phyloP scores from a whole-genome alignment of 2,888 invertebrate species.

The Hyposoter dolosus region DNA sequence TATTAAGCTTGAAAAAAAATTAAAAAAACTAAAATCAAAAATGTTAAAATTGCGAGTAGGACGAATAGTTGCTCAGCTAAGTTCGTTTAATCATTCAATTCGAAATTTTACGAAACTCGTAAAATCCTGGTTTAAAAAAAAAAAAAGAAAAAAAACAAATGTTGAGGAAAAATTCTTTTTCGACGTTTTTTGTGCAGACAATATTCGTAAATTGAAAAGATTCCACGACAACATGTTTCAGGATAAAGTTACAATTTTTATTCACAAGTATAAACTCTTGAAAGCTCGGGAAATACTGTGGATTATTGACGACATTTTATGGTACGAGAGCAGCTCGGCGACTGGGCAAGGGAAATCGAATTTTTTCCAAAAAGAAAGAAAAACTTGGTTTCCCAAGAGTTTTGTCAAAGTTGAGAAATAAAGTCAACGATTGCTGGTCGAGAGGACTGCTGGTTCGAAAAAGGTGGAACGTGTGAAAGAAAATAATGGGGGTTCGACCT shows the following conservation, averaged over 20 bases:
- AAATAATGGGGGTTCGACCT: background rate
- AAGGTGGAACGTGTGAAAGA: background rate
- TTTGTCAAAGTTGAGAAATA: constrained; percentile 46
- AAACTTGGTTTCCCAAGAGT: background rate
- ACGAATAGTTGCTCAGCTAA: no score
- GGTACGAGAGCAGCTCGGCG: background rate
- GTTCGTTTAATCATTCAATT: background rate
- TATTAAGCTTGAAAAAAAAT: no score
- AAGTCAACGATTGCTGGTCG: constrained; percentile 29
- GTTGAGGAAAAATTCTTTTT: background rate
- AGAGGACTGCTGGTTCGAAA: background rate
- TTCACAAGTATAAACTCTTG: background rate
- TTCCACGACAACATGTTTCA: background rate
- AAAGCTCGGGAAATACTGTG: background rate
- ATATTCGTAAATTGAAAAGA: background rate
- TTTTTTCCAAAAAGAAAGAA: constrained; percentile 13
- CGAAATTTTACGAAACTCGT: background rate
- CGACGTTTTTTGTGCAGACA: background rate
- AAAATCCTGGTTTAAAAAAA: background rate
- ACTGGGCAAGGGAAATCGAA: constrained; percentile 9
- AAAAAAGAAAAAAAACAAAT: background rate
- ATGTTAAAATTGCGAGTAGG: no score
- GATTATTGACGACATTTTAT: background rate
- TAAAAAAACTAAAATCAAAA: no score
- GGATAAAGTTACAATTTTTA: background rate